These are phyloP conservation scores for Daktulosphaira vitifoliae DNA, from an alignment of 1,140 invertebrate species.

Conservation along the genomic window DNA sequence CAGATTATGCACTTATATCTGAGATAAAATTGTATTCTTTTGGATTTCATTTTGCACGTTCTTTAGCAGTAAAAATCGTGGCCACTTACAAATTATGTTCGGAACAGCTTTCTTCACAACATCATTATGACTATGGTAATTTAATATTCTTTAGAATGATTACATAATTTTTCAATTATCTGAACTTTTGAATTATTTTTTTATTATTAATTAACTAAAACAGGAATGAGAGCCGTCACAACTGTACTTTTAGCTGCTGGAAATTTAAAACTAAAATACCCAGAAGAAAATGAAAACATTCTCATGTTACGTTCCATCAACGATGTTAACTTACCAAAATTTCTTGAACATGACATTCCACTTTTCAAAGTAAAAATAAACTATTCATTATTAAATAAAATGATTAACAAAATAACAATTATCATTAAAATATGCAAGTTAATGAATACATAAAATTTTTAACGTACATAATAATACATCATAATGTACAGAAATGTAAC, in stretches of 20 bases:
- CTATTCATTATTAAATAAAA: background rate
- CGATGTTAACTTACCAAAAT: slow-evolving; percentile 90
- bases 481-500: too few species aligned
- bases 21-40: slow-evolving; percentile 90
- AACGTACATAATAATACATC: too few species aligned
- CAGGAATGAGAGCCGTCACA: slow-evolving; percentile 77
- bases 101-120: slow-evolving; percentile 87
- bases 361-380: slow-evolving; percentile 58
- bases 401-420: slow-evolving; percentile 6
- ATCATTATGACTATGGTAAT: slow-evolving; percentile 91
- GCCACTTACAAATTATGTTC: slow-evolving; percentile 88
- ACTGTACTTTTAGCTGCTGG: slow-evolving; percentile 83
- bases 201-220: too few species aligned
- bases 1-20: slow-evolving; percentile 88
- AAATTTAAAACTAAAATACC: slow-evolving; percentile 80
- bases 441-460: too few species aligned
- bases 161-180: too few species aligned
- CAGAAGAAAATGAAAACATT: slow-evolving; percentile 71
- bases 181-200: background rate
- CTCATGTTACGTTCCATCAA: slow-evolving; percentile 79
- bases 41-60: slow-evolving; percentile 82
- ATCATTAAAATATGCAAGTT: slow-evolving; percentile 13
- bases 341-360: slow-evolving; percentile 76
- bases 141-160: too few species aligned
- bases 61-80: slow-evolving; percentile 87